These are phyloP conservation scores for Biston betularia DNA, from an alignment of 2,888 invertebrate species.

Conservation along the genomic window DNA sequence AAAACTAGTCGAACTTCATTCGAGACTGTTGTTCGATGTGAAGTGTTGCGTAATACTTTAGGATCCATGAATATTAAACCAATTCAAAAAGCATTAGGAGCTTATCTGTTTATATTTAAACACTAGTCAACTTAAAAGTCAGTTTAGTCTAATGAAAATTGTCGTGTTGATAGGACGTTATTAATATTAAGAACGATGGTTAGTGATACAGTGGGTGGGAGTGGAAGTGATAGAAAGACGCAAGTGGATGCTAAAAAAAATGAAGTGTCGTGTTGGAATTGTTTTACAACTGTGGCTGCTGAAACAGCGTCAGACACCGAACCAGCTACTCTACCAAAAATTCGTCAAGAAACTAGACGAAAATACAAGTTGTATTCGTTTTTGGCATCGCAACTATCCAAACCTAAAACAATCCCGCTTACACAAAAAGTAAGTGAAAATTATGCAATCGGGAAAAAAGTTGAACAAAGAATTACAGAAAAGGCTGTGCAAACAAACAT, in stretches of 20 bases:
- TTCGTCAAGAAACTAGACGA: constrained; percentile 65
- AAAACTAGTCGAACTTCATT: constrained; percentile 51
- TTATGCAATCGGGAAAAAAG: constrained; percentile 66
- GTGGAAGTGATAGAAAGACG: constrained; percentile 50
- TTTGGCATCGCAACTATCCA: constrained; percentile 68
- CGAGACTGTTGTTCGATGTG: constrained; percentile 49
- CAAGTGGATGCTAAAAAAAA: constrained; percentile 48
- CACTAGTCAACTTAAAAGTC: constrained; percentile 49
- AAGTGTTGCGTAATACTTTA: constrained; percentile 62
- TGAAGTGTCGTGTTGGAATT: constrained; percentile 76
- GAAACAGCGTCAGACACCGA: constrained; percentile 51
- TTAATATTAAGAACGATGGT: constrained; percentile 44
- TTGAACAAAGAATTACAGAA: constrained; percentile 64
- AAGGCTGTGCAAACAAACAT: constrained; percentile 39
- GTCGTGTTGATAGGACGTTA: constrained; percentile 35
- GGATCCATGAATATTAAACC: constrained; percentile 64
- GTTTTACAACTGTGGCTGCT: constrained; percentile 61
- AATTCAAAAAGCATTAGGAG: constrained; percentile 69
- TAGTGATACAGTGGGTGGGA: constrained; percentile 40
- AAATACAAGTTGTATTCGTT: constrained; percentile 73
- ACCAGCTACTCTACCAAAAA: constrained; percentile 62
- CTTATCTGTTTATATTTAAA: constrained; percentile 65
- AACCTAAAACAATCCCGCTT: constrained; percentile 69
- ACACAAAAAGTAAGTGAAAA: constrained; percentile 74
- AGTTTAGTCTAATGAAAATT: constrained; percentile 61